phyloP scores from a whole-genome alignment of 2,888 invertebrate species.

The Ormyrus pomaceus region DNA sequence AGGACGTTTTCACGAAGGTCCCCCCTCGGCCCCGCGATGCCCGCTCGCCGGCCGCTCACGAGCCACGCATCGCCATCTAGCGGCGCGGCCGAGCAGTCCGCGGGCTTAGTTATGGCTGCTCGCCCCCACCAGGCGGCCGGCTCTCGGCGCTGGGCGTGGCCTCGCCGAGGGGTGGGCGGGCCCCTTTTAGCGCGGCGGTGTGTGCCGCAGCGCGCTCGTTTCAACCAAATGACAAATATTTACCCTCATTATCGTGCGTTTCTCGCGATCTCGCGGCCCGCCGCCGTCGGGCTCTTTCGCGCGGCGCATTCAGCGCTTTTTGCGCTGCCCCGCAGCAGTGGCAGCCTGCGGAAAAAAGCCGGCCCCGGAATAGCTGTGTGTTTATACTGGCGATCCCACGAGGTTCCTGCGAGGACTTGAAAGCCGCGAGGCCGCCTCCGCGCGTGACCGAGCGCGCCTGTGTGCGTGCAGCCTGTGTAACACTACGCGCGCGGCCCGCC shows the following conservation, averaged over 20 bases:
- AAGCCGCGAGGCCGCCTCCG: not conserved
- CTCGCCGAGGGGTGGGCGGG: constrained; percentile 45
- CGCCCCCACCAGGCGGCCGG: constrained; percentile 61
- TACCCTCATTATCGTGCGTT: constrained; percentile 53
- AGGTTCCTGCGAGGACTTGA: constrained; percentile 8
- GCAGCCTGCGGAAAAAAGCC: not conserved
- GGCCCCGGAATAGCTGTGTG: not conserved
- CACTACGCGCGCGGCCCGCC: not conserved
- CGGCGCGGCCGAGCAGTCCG: constrained; percentile 69
- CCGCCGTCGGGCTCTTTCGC: too few relatives aligned
- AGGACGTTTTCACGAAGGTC: constrained; percentile 47
- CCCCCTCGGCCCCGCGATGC: constrained; percentile 34
- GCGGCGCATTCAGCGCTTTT: constrained; percentile 14
- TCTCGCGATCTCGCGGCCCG: constrained; percentile 28
- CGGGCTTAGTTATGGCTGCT: constrained; percentile 74
- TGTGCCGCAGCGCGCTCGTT: constrained; percentile 35
- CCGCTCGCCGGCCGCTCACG: constrained; percentile 55
- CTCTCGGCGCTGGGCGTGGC: constrained; percentile 70
- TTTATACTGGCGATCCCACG: constrained; percentile 19
- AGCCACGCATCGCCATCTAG: constrained; percentile 69
- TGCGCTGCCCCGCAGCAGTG: not conserved
- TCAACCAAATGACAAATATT: constrained; percentile 53
- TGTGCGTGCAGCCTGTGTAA: not conserved
- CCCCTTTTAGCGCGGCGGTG: constrained; percentile 59
- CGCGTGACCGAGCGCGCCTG: not conserved